Evolutionary conservation across 2,797 vertebrate species (phyloP).

Genomic region (Gallinago stenura): DNA sequence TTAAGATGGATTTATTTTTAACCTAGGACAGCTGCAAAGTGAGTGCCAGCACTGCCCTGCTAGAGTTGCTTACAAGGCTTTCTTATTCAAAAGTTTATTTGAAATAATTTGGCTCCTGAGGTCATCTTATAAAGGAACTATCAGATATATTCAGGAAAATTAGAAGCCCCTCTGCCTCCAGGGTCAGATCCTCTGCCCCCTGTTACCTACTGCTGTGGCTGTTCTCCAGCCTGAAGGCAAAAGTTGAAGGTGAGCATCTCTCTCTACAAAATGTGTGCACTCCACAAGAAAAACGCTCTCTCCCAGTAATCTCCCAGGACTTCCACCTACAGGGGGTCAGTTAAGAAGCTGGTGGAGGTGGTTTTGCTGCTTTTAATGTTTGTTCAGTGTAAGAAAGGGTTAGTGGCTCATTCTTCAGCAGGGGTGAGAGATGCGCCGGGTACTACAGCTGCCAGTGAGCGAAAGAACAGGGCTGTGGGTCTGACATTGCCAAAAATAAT

Average conservation of each 20-base stretch:
- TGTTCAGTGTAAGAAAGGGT: neutral
- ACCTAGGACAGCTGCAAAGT: neutral
- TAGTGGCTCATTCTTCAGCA: neutral
- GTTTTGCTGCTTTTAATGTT: slow-evolving; percentile 45
- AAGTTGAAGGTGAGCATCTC: neutral
- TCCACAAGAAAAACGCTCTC: neutral
- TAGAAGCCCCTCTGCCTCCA: neutral
- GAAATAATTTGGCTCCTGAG: slow-evolving; percentile 20
- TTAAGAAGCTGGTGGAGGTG: slow-evolving; percentile 14
- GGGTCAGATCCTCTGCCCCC: neutral
- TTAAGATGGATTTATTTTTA: neutral
- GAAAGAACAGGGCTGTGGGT: neutral
- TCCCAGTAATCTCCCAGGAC: neutral
- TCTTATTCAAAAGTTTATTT: slow-evolving; percentile 53
- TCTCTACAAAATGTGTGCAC: neutral
- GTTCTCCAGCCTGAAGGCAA: neutral
- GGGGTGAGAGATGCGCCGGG: neutral
- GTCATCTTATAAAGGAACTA: neutral
- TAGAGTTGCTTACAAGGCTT: neutral
- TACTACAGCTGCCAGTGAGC: accelerated
- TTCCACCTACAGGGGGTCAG: neutral
- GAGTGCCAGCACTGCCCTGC: neutral
- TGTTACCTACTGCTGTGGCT: neutral
- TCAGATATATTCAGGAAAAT: neutral
- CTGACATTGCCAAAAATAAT: accelerated